A percentile compares a stretch with the other conserved stretches of the same genome.
phyloP scores from a whole-genome alignment of 2,113 vertebrate species.

The Zootoca vivipara region DNA sequence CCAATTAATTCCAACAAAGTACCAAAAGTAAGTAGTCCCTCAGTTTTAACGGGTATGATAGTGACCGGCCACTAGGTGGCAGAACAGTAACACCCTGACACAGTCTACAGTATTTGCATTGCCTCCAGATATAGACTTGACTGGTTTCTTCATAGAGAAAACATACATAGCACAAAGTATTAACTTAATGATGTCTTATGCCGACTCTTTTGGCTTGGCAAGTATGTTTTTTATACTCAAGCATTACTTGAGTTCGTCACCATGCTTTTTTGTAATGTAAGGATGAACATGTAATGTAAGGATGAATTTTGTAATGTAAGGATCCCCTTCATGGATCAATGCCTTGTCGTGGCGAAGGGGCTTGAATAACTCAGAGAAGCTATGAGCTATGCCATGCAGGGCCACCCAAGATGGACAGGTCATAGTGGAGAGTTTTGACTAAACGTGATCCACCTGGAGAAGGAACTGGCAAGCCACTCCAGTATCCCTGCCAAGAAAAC shows the following conservation, averaged over 20 bases:
- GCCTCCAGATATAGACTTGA: neutral
- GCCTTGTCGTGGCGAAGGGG: no score
- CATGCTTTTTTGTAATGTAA: neutral
- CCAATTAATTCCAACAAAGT: neutral
- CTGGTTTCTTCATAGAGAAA: neutral
- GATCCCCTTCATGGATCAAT: no score
- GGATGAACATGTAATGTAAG: no score
- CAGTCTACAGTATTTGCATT: neutral
- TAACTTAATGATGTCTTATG: neutral
- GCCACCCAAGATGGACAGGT: no score
- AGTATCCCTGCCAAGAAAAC: no score
- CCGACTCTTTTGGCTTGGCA: neutral
- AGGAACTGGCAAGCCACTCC: no score
- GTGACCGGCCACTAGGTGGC: neutral
- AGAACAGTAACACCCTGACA: neutral
- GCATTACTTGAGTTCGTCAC: neutral
- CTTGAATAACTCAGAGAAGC: no score
- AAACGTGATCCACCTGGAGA: no score
- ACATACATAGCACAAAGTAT: rapidly evolving
- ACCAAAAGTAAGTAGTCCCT: neutral
- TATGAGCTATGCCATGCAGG: no score
- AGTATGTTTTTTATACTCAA: neutral
- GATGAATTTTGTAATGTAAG: no score
- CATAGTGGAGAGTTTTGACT: no score
- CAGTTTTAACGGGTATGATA: neutral